Evolutionary conservation across 2,797 vertebrate species (phyloP).

Genomic region (Synaphobranchus kaupii): DNA sequence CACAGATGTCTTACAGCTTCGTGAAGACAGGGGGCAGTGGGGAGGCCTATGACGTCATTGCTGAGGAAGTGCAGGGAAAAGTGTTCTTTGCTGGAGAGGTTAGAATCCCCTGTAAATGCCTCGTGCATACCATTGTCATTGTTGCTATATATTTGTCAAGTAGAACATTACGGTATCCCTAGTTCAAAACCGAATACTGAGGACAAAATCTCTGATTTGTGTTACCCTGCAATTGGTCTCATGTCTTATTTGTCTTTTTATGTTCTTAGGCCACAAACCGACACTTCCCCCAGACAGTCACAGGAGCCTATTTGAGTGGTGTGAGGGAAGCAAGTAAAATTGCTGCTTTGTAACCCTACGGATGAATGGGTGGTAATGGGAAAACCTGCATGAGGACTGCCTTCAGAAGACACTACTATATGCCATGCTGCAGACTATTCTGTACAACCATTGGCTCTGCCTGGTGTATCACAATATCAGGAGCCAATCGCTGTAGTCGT

Average conservation of each 20-base stretch:
- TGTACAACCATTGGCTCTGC: background rate
- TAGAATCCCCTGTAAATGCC: slow-evolving; percentile 37
- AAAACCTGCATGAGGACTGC: background rate
- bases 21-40: slow-evolving; percentile 94
- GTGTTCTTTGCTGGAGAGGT: slow-evolving; percentile 97
- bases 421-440: background rate
- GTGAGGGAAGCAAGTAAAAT: slow-evolving; percentile 98
- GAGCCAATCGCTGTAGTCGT: too few relatives aligned
- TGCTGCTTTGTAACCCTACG: slow-evolving; percentile 63
- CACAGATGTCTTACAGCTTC: slow-evolving; percentile 97
- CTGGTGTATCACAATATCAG: background rate
- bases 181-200: background rate
- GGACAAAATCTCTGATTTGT: background rate
- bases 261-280: slow-evolving; percentile 88
- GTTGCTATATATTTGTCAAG: background rate
- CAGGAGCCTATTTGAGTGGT: slow-evolving; percentile 94
- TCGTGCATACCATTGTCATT: background rate
- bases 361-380: background rate
- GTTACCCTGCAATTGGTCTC: too few relatives aligned
- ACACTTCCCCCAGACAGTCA: slow-evolving; percentile 97
- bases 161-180: background rate
- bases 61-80: slow-evolving; percentile 92
- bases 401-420: background rate
- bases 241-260: background rate
- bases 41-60: slow-evolving; percentile 93